These are phyloP conservation scores for Adelosebastes latens DNA, from an alignment of 2,797 vertebrate genomes.

Conservation along the genomic window DNA sequence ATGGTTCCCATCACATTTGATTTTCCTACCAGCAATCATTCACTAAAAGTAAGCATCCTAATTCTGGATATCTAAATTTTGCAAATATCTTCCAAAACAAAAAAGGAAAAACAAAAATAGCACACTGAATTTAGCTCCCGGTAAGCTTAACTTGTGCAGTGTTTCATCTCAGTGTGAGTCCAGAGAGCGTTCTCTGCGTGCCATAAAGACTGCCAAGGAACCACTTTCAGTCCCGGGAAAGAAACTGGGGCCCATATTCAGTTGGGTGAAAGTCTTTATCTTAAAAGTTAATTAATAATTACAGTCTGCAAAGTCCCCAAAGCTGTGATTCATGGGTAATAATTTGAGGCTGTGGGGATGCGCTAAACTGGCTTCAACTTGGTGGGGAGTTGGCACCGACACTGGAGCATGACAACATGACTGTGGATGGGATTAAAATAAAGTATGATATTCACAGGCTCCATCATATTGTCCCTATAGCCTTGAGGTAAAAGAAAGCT, in stretches of 20 bases:
- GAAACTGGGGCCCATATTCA: neutral
- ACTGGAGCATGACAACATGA: neutral
- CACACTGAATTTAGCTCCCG: neutral
- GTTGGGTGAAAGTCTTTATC: neutral
- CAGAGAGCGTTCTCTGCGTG: neutral
- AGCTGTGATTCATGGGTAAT: constrained; percentile 13
- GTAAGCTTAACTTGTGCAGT: neutral
- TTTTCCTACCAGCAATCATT: neutral
- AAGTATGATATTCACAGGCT: neutral
- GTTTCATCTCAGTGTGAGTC: constrained; percentile 46
- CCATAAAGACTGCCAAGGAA: constrained; percentile 7
- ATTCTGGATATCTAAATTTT: neutral
- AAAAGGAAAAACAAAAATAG: neutral
- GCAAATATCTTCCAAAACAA: constrained; percentile 3
- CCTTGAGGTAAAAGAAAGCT: neutral
- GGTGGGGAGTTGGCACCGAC: constrained; percentile 4
- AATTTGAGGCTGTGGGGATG: neutral
- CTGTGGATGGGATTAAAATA: constrained; percentile 1
- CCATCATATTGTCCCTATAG: neutral
- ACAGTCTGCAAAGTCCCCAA: neutral
- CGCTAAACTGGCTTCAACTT: neutral
- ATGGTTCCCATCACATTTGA: neutral
- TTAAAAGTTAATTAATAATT: constrained; percentile 31
- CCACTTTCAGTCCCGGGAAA: neutral
- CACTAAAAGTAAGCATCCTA: neutral